These are phyloP conservation scores for Rhynchomys soricoides DNA, from an alignment of 2,113 vertebrate species.

Conservation along the genomic window DNA sequence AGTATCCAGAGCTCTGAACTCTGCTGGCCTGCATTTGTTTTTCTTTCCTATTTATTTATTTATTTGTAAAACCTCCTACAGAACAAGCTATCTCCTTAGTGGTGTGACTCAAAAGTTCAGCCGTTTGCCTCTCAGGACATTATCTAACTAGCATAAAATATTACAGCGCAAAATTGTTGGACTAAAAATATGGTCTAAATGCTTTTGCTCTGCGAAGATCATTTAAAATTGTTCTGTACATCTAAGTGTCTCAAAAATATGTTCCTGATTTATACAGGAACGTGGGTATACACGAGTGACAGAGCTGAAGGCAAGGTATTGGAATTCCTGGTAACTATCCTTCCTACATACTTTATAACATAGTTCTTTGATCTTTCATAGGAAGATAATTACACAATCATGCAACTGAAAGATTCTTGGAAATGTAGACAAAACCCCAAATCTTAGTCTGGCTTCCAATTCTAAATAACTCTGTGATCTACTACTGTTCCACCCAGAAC, in stretches of 20 bases:
- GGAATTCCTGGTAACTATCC: background rate
- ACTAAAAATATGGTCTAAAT: background rate
- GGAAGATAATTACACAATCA: background rate
- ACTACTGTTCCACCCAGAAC: background rate
- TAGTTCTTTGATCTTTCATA: background rate
- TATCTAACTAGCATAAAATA: conserved; percentile 48
- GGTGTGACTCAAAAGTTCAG: conserved; percentile 1
- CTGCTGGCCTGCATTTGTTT: conserved; percentile 26
- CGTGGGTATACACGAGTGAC: background rate
- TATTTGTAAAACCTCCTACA: background rate
- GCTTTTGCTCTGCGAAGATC: background rate
- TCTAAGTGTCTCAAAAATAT: conserved; percentile 28
- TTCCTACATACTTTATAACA: background rate
- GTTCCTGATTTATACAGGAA: background rate
- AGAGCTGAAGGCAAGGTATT: background rate
- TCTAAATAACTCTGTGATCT: background rate
- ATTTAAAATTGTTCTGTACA: background rate
- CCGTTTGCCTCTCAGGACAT: conserved; percentile 22
- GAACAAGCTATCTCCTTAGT: conserved; percentile 15
- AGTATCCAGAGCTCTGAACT: conserved; percentile 59
- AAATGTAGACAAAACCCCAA: background rate
- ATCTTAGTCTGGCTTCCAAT: background rate
- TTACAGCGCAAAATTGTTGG: background rate
- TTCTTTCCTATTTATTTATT: background rate
- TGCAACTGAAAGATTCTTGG: background rate